These are phyloP conservation scores for Drosophila vallismaia DNA, from an alignment of 2,888 invertebrate genomes.

Conservation along the genomic window DNA sequence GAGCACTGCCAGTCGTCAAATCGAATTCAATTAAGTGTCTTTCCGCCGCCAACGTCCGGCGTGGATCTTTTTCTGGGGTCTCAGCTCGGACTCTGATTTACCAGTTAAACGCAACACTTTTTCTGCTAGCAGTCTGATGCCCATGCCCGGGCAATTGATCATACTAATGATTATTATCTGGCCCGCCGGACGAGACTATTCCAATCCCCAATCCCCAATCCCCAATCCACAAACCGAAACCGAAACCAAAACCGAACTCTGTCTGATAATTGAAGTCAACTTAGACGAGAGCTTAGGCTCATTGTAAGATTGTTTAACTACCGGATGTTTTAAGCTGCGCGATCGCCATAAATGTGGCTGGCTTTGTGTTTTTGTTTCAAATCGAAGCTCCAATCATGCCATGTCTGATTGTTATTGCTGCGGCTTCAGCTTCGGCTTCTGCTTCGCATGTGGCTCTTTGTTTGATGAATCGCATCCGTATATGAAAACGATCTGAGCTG, in stretches of 20 bases:
- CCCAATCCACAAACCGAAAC: constrained; percentile 4
- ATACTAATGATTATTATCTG: constrained; percentile 76
- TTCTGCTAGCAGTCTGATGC: constrained; percentile 35
- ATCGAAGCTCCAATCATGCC: constrained; percentile 7
- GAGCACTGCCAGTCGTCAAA: constrained; percentile 48
- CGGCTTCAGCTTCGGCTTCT: no score
- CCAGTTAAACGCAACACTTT: constrained; percentile 78
- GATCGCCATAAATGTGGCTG: constrained; percentile 34
- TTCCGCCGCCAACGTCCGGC: constrained; percentile 66
- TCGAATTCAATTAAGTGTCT: constrained; percentile 78
- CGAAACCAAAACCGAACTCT: constrained; percentile 20
- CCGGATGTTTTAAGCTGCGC: constrained; percentile 63
- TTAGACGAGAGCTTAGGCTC: constrained; percentile 54
- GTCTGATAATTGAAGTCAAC: constrained; percentile 72
- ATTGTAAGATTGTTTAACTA: constrained; percentile 72
- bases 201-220: constrained; percentile 11
- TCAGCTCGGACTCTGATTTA: constrained; percentile 55
- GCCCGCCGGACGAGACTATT: constrained; percentile 33
- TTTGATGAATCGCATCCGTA: not conserved
- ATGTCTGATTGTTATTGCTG: not conserved
- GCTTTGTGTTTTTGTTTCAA: constrained; percentile 21
- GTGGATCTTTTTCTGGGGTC: constrained; percentile 4
- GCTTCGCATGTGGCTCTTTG: not conserved
- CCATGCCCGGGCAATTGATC: constrained; percentile 63
- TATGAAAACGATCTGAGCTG: no score